Evolutionary conservation across 2,113 vertebrate genomes (phyloP).

Genomic region (Athene noctua): DNA sequence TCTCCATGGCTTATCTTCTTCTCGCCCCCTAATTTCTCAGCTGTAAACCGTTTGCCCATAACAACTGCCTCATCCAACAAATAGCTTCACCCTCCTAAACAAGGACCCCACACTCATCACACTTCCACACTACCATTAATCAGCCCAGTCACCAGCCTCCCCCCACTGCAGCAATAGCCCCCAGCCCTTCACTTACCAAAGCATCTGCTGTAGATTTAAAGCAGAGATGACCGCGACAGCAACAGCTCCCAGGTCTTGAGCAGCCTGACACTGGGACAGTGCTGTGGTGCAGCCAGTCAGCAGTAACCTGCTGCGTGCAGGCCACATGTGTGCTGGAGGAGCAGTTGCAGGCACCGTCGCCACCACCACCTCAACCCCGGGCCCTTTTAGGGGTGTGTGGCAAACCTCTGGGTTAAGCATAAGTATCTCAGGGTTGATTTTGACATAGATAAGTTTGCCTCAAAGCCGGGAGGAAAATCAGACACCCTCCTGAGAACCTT

Average conservation of each 20-base stretch:
- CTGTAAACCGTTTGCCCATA: neutral
- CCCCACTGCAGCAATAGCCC: neutral
- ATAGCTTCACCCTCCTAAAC: neutral
- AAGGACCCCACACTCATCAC: neutral
- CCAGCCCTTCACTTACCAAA: neutral
- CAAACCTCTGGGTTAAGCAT: neutral
- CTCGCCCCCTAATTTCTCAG: neutral
- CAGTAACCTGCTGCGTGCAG: neutral
- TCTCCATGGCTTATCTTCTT: neutral
- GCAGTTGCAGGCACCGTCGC: neutral
- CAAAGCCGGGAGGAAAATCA: neutral
- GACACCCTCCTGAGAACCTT: neutral
- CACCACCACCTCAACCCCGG: neutral
- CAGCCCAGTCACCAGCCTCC: fast-evolving
- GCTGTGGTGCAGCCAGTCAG: neutral
- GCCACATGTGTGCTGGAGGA: neutral
- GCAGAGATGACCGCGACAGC: neutral
- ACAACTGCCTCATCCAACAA: neutral
- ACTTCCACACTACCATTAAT: neutral
- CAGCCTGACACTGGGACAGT: fast-evolving
- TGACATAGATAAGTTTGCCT: neutral
- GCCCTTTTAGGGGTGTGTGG: neutral
- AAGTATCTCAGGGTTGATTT: neutral
- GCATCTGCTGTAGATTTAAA: neutral
- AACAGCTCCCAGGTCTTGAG: fast-evolving